Evolutionary conservation across 2,113 vertebrate genomes (phyloP), one percentile per base, ranked within the genome.

Genomic region (Cyprinodon brontotheroides): DNA sequence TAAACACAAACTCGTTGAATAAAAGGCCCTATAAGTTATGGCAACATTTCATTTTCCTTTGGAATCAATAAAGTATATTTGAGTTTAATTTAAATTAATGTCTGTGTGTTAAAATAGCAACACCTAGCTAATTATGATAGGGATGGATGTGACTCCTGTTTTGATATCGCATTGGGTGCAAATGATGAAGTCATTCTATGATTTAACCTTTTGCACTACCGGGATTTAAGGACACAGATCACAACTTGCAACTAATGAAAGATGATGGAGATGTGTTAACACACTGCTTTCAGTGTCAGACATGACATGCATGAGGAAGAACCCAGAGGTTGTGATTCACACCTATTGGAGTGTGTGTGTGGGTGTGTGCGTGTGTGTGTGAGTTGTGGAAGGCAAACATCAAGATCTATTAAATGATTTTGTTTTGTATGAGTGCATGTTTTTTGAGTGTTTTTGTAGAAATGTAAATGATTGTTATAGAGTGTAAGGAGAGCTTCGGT

Each of bases 261-360:
- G 80, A 80, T 29, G 61, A 64, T 20, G 77, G 36, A 78, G 80
- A 74, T 9, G 45, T 57, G 85, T 78, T 82, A 82, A 79, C 38
- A 37, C 12, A n/a, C 75, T 40, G 69, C 86, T 85, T 77, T 86
- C 81, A 77, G 75, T 76, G 80, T 83, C 74, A 80, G 73, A 87
- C 79, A 70, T 68, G 84, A 89, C 70, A 74, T 70, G 75, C 65
- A 70, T 77, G 79, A 82, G 48, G 82, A 76, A 20, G 40, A 79
- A 88, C 82, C 85, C 86, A 80, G 75, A 72, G 88, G 86, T 77
- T 72, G 65, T 70, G 59, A 48, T n/a, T 70, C 63, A 64, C 53
- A 63, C 29, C 71, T 53, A 10, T 63, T 61, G 39, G n/a, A 13
- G 59, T 61, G 69, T 78, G 40, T 59, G 15, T 64, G 50, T 77